Evolutionary conservation across 1,140 invertebrate genomes (phyloP).

Genomic region (Camponotus floridanus): DNA sequence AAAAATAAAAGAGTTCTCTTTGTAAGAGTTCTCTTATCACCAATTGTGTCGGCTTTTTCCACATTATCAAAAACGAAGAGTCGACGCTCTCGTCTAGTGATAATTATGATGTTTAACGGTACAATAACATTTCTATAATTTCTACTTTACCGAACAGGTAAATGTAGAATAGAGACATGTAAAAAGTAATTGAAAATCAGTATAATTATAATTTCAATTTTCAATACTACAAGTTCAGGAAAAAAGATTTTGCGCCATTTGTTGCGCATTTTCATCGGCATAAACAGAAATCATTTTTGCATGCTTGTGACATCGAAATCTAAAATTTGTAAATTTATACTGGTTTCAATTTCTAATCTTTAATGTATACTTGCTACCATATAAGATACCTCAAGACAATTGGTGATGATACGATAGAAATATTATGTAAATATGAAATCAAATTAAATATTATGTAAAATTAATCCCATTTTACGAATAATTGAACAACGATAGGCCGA

Average conservation of each 20-base stretch:
- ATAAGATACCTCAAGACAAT: conserved; percentile 12
- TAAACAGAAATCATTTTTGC: not conserved
- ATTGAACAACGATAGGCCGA: not conserved
- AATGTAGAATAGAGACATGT: not conserved
- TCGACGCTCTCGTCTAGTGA: conserved; percentile 16
- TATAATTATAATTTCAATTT: not conserved
- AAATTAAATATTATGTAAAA: not conserved
- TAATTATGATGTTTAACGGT: not conserved
- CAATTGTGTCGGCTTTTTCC: not conserved
- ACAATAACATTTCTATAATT: not conserved
- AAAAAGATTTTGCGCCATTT: not conserved
- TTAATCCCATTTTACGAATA: not conserved
- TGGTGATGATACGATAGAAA: conserved; percentile 12
- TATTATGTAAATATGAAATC: not conserved
- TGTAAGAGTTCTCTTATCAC: no score
- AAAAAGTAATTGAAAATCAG: not conserved
- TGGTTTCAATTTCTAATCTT: not conserved
- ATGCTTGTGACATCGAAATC: not conserved
- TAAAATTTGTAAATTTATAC: not conserved
- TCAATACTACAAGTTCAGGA: not conserved
- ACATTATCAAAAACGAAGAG: not conserved
- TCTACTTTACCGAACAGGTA: not conserved
- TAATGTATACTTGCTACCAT: not conserved
- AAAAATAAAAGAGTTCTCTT: no score
- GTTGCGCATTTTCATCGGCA: not conserved